Percentiles rank a stretch among this genome's conserved stretches.
phyloP scores from a whole-genome alignment of 2,113 vertebrate species.

The Chroicocephalus ridibundus region DNA sequence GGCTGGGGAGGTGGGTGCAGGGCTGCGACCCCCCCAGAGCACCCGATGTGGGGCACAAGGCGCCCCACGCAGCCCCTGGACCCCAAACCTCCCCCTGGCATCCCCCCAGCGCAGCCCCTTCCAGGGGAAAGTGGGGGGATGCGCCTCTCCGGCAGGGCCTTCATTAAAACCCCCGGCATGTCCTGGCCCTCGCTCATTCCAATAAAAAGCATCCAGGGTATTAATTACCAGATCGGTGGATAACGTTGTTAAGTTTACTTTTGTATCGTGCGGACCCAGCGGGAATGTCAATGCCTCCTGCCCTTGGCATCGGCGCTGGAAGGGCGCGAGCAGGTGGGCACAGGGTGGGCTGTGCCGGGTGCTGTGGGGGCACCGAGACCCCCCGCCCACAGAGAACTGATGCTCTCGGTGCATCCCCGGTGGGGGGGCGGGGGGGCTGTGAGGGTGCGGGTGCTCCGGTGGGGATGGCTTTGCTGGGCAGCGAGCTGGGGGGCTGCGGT shows the following conservation, averaged over 20 bases:
- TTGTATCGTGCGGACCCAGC: rapidly evolving
- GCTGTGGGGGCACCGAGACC: rapidly evolving
- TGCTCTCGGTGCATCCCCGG: rapidly evolving
- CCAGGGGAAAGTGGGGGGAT: background rate
- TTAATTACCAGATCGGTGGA: conserved; percentile 33
- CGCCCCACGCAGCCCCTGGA: rapidly evolving
- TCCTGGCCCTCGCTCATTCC: background rate
- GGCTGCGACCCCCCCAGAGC: background rate
- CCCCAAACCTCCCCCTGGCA: background rate
- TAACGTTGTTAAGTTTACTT: background rate
- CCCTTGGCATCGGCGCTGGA: background rate
- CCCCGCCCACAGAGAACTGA: rapidly evolving
- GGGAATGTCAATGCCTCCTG: background rate
- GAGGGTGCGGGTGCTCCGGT: rapidly evolving
- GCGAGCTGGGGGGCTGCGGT: rapidly evolving
- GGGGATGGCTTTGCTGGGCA: background rate
- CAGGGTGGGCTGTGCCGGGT: background rate
- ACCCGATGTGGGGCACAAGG: rapidly evolving
- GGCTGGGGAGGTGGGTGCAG: background rate
- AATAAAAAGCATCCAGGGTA: background rate
- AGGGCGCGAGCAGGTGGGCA: rapidly evolving
- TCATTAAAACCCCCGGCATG: conserved; percentile 4
- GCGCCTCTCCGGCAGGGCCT: background rate
- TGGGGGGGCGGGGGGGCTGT: rapidly evolving
- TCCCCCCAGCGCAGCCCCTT: background rate